phyloP scores from a whole-genome alignment of 2,797 vertebrate species.

The Fistularia tabacaria region DNA sequence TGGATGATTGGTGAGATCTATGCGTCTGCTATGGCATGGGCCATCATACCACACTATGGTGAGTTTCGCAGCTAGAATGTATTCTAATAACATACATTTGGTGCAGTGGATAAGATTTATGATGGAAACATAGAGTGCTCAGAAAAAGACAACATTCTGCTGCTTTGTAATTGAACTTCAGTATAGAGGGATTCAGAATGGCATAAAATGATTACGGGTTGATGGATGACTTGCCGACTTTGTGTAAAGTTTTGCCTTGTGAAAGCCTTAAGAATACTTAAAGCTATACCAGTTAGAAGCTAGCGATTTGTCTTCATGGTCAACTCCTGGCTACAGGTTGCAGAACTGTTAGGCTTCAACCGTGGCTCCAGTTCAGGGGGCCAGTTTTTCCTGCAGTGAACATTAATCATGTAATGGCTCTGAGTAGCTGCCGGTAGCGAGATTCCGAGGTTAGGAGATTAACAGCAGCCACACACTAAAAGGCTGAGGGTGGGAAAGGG shows the following conservation, averaged over 20 bases:
- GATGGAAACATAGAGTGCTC: not conserved
- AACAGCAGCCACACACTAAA: conserved; percentile 42
- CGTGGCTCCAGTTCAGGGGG: conserved; percentile 5
- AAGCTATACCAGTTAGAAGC: too few relatives aligned
- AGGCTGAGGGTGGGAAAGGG: conserved; percentile 24
- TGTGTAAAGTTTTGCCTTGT: not conserved
- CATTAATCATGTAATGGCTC: conserved; percentile 54
- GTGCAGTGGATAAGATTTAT: too few relatives aligned
- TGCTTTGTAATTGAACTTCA: too few relatives aligned
- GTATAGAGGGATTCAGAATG: not conserved
- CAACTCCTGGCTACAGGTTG: conserved; percentile 13
- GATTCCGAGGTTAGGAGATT: conserved; percentile 70
- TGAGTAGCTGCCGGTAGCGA: conserved; percentile 45
- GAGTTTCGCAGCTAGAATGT: conserved; percentile 54
- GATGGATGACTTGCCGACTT: not conserved
- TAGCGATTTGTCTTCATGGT: too few relatives aligned
- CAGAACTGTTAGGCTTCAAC: conserved; percentile 20
- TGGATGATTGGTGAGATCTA: conserved; percentile 99
- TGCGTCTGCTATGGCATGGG: conserved; percentile 98
- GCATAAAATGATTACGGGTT: not conserved
- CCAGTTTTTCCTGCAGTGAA: conserved; percentile 28
- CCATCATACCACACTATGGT: conserved; percentile 98
- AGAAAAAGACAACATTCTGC: not conserved
- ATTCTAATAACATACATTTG: not conserved
- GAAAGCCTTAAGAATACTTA: too few relatives aligned